These are phyloP conservation scores for Poecilus cupreus DNA, from an alignment of 2,888 invertebrate species.

Conservation along the genomic window DNA sequence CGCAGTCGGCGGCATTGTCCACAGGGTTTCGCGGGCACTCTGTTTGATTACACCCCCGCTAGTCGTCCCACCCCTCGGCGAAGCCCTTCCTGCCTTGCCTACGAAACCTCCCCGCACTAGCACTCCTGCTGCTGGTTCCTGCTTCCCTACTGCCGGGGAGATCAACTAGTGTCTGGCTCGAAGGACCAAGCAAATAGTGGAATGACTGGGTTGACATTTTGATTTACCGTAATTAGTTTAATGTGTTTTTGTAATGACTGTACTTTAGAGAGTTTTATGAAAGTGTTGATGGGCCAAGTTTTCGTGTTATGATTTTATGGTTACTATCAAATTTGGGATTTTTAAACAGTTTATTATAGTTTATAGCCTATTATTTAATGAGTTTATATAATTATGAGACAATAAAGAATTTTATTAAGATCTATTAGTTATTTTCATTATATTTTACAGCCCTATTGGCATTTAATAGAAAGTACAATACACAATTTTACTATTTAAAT, in stretches of 20 bases:
- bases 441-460: too few relatives aligned
- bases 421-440: too few relatives aligned
- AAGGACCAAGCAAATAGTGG: not conserved
- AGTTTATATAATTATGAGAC: not conserved
- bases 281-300: not conserved
- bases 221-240: constrained; percentile 40
- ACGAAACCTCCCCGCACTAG: too few relatives aligned
- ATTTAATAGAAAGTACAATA: too few relatives aligned
- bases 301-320: not conserved
- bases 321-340: not conserved
- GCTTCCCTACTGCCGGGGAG: not conserved
- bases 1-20: constrained; percentile 4
- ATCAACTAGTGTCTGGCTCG: constrained; percentile 34
- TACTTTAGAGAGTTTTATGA: not conserved
- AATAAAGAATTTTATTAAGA: not conserved
- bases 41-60: constrained; percentile 29
- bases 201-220: not conserved
- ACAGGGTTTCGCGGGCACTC: constrained; percentile 18
- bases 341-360: not conserved
- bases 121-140: not conserved
- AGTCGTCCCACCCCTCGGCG: not conserved
- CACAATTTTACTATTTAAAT: too few relatives aligned
- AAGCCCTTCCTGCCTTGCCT: not conserved
- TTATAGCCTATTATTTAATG: not conserved
- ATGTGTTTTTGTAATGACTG: constrained; percentile 12